Evolutionary conservation across 2,888 invertebrate species (phyloP), one percentile per base, ranked within the genome.

Genomic region (Metallyticus violacea): DNA sequence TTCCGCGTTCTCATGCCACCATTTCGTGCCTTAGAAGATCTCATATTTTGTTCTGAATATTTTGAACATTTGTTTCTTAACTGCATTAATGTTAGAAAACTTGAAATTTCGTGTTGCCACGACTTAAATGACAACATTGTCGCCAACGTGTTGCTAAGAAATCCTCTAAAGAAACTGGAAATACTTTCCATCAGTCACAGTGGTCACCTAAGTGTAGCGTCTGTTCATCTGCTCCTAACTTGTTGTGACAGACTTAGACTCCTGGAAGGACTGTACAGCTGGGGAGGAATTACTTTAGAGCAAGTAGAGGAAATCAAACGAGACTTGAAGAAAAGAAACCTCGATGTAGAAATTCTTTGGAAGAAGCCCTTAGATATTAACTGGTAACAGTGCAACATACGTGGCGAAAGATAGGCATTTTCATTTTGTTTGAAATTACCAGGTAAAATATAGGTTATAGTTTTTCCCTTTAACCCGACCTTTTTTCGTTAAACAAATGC

Each of bases 11-110:
- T 28, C 0, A 25, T 26, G 7, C 77, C 83, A 1, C 27, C 77
- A 4, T 83, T 83, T 29, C 26, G n/a, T 28, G n/a, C 76, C 26
- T 77, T 83, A 28, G 77, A 83, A 77, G 83, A 83, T n/a, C 28
- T 83, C 22, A 83, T 26, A 28, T 83, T 26, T 77, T 27, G 77
- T 7, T 76, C 83, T 27, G 22, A 83, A 29, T 83, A 77, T 28
- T 83, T 77, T 15, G 83, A 83, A 77, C 28, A 77, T 83, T 27
- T 83, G n/a, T 83, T 83, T 62, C 77, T 77, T 22, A 83, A 77
- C 7, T 83, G 83, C 22, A 77, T 7, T 15, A 83, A 83, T 76
- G 77, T 83, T 28, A 83, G 26, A 29, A 83, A 77, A 77, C 25
- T 83, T 1, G 77, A 83, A 22, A 22, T 83, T 28, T 77, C 77